Conservation (phyloP, 2,113 vertebrate genomes). For the Crotophaga sulcirostris region DNA sequence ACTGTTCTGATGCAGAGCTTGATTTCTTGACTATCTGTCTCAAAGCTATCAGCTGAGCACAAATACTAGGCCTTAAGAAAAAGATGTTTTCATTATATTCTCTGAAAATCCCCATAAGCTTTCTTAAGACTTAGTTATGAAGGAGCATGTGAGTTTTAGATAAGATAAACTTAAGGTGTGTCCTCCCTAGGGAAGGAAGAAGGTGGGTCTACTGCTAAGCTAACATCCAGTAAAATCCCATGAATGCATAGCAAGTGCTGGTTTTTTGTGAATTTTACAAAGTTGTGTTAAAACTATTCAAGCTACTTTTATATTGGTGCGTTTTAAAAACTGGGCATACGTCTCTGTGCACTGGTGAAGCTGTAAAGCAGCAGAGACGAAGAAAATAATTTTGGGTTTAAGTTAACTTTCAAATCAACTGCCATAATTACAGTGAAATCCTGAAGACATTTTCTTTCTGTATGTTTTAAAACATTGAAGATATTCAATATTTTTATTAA, state of each 20-base stretch:
- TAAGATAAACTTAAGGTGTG: constrained; percentile 18
- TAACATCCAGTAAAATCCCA: not conserved
- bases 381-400: not conserved
- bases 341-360: not conserved
- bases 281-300: not conserved
- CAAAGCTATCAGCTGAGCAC: not conserved
- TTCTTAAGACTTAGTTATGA: not conserved
- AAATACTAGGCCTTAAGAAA: not conserved
- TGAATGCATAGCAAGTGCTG: not conserved
- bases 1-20: not conserved
- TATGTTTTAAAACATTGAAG: not conserved
- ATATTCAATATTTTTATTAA: not conserved
- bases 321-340: not conserved
- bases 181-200: not conserved
- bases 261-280: not conserved
- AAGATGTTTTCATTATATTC: not conserved
- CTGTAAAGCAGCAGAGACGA: not conserved
- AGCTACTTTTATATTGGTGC: not conserved
- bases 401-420: not conserved
- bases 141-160: not conserved
- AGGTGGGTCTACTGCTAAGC: not conserved
- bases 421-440: not conserved
- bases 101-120: not conserved
- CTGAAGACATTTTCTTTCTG: not conserved
- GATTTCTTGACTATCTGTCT: not conserved